A percentile compares a stretch with the other conserved stretches of the same genome.
Conservation (phyloP, 2,888 invertebrate species). For the Periphyllus acericola region DNA sequence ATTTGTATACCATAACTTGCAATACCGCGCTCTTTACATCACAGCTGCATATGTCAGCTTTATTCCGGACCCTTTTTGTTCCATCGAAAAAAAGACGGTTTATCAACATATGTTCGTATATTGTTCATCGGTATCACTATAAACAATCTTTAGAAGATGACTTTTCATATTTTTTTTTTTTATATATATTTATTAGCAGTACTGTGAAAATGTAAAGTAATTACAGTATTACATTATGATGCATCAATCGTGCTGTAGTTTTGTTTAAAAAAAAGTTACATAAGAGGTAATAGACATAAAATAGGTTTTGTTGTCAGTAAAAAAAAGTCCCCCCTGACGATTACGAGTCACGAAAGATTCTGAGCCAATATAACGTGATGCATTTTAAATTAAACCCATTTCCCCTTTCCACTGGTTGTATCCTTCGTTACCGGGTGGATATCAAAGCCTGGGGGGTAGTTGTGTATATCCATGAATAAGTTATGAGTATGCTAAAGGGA, state of each 20-base stretch:
- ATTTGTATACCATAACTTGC: conserved; percentile 25
- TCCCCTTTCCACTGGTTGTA: neutral
- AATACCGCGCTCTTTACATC: neutral
- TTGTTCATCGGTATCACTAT: neutral
- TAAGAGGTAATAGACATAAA: conserved; percentile 14
- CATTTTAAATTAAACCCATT: conserved; percentile 53
- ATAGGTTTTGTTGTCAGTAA: neutral
- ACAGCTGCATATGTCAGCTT: conserved; percentile 38
- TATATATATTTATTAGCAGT: neutral
- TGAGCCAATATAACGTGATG: conserved; percentile 48
- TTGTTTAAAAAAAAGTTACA: conserved; percentile 30
- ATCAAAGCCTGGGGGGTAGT: conserved; percentile 15
- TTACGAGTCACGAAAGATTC: conserved; percentile 10
- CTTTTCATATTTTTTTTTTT: neutral
- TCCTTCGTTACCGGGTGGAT: neutral
- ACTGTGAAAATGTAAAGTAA: neutral
- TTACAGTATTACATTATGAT: neutral
- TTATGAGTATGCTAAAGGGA: conserved; percentile 24
- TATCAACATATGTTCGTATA: conserved; percentile 15
- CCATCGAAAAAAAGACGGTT: conserved; percentile 5
- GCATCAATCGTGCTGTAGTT: neutral
- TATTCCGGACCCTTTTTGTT: neutral
- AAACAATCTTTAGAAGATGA: neutral
- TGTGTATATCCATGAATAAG: conserved; percentile 46
- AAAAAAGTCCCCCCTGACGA: neutral